phyloP scores from a whole-genome alignment of 2,797 vertebrate genomes.

The Pipistrellus kuhlii region DNA sequence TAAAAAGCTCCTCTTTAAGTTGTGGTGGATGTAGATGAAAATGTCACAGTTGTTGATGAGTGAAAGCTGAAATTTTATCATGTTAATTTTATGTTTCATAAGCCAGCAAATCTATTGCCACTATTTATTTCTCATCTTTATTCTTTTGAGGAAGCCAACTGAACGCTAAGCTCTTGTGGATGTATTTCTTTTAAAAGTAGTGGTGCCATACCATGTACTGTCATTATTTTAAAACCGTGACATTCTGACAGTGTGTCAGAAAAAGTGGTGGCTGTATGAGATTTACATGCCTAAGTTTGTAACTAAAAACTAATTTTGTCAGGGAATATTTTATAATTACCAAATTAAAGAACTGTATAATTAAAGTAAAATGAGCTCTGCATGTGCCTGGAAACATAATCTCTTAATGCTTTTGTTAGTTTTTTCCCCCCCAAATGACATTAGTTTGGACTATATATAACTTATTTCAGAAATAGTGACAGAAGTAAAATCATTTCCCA shows the following conservation, averaged over 20 bases:
- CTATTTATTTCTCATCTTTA: conserved; percentile 79
- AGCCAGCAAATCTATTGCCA: conserved; percentile 69
- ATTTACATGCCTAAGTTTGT: conserved; percentile 80
- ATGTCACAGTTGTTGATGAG: conserved; percentile 67
- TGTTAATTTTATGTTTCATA: conserved; percentile 76
- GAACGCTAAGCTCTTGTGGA: conserved; percentile 70
- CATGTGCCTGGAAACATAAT: conserved; percentile 66
- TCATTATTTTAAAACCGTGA: conserved; percentile 70
- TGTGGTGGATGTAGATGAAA: conserved; percentile 17
- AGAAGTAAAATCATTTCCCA: conserved; percentile 61
- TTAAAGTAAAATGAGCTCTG: conserved; percentile 77
- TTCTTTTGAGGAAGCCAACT: conserved; percentile 84
- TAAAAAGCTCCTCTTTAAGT: conserved; percentile 58
- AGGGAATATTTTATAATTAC: conserved; percentile 83
- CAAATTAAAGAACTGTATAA: conserved; percentile 80
- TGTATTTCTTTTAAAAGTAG: conserved; percentile 71
- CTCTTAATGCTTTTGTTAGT: conserved; percentile 62
- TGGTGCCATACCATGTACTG: conserved; percentile 67
- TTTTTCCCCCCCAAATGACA: conserved; percentile 16
- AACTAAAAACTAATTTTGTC: conserved; percentile 82
- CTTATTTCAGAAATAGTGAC: conserved; percentile 64
- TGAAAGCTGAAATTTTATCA: conserved; percentile 80
- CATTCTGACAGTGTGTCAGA: conserved; percentile 79
- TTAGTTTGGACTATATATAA: conserved; percentile 65
- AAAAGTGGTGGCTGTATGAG: conserved; percentile 76